phyloP scores from a whole-genome alignment of 2,888 invertebrate species.

The Rugalucina vietnamica region DNA sequence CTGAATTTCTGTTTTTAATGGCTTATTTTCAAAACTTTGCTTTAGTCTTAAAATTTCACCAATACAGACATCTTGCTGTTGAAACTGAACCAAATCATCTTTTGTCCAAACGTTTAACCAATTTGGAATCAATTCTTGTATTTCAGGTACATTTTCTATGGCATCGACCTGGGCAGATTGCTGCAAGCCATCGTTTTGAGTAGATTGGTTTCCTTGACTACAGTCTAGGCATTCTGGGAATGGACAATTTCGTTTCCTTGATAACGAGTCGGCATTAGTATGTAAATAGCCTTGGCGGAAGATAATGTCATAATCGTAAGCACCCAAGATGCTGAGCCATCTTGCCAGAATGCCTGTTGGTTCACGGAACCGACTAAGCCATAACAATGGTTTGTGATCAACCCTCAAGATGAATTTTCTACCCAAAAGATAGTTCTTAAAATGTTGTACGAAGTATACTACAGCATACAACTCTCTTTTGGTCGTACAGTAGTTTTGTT shows the following conservation, averaged over 20 bases:
- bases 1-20: neutral
- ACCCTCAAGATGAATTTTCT: slow-evolving; percentile 16
- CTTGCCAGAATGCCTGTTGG: slow-evolving; percentile 31
- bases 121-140: neutral
- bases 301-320: slow-evolving; percentile 16
- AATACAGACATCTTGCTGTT: neutral
- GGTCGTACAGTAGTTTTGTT: slow-evolving; percentile 28
- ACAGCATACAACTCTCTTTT: slow-evolving; percentile 27
- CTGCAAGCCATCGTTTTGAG: neutral
- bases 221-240: slow-evolving; percentile 17
- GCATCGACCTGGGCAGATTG: neutral
- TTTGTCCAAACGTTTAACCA: neutral
- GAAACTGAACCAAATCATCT: neutral
- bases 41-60: neutral
- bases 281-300: slow-evolving; percentile 7
- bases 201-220: neutral
- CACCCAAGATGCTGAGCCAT: slow-evolving; percentile 8
- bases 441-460: slow-evolving; percentile 18
- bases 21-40: neutral
- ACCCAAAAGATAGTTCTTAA: slow-evolving; percentile 20
- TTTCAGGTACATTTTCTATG: neutral
- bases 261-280: slow-evolving; percentile 22
- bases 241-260: slow-evolving; percentile 4
- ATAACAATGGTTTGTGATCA: slow-evolving; percentile 17
- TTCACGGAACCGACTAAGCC: slow-evolving; percentile 19